Base-by-base conservation (phyloP, 1,140 invertebrate genomes). In the Popillia japonica region DNA sequence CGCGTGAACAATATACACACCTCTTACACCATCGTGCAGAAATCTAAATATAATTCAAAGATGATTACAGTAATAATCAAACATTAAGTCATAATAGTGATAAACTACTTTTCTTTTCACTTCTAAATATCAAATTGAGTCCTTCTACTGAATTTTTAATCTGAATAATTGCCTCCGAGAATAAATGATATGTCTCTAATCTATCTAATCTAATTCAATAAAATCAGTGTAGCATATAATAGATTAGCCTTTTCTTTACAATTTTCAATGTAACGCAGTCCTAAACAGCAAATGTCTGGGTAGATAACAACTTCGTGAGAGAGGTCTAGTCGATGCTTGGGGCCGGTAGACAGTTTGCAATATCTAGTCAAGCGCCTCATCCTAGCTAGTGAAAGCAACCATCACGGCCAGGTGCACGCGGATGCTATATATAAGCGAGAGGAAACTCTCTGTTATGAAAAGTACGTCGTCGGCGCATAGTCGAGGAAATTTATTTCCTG, bases 401-500 rank as follows among this genome's bases (percentile, higher is more conserved):
- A 17, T 55, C 14, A 55, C 7, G 17, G 11, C 1, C 17, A 55
- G 6, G 17, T 55, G 17, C 14, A 55, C 48, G 6, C 17, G 14
- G 11, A 55, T 17, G 17, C 2, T 55, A 55, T 55, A 11, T 1
- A 48, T 14, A 10, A 11, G 44, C 44, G n/a, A 48, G 44, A 55
- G 14, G 48, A 17, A 48, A 48, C 44, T 48, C 44, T 3, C 7
- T n/a, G 44, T 14, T 48, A 48, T n/a, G 44, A 55, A 55, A 55
- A 55, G 48, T 55, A 55, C 11, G 0, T 55, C 14, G 48, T 55
- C 48, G 48, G 17, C 48, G 48, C 14, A 17, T 55, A 55, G n/a
- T 7, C 48, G 17, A 55, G 48, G 48, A 55, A 55, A 55, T 55
- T 55, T 55, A 55, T 55, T 55, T 55, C 48, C 48, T 55, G 48